These are phyloP conservation scores for Falco naumanni DNA, from an alignment of 2,797 vertebrate species.

Conservation along the genomic window DNA sequence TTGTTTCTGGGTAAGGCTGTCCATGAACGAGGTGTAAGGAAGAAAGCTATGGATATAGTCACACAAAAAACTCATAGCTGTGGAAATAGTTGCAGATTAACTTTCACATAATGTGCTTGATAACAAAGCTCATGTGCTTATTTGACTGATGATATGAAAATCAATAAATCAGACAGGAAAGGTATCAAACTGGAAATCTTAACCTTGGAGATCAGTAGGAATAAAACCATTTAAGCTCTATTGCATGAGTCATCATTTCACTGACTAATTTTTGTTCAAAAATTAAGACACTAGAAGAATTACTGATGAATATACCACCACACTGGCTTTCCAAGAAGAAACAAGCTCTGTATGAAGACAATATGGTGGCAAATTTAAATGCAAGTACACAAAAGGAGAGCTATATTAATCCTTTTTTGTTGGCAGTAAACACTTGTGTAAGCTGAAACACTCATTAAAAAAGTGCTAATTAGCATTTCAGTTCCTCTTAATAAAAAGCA, in stretches of 20 bases:
- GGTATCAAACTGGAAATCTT: background rate
- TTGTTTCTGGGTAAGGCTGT: background rate
- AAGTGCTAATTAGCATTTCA: background rate
- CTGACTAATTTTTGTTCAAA: background rate
- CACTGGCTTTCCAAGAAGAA: conserved; percentile 12
- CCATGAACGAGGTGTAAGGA: background rate
- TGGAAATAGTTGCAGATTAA: background rate
- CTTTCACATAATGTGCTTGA: background rate
- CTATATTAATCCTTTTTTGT: background rate
- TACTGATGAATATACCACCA: background rate
- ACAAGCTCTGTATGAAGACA: background rate
- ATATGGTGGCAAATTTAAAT: background rate
- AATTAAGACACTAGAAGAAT: background rate
- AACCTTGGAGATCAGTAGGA: background rate
- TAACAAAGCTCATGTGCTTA: background rate
- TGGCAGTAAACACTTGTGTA: conserved; percentile 1
- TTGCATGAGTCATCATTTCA: background rate
- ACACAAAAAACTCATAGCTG: background rate
- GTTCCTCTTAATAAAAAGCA: conserved; percentile 17
- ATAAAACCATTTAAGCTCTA: background rate
- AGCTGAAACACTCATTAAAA: background rate
- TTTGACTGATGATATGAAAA: background rate
- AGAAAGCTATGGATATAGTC: background rate
- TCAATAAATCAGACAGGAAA: background rate
- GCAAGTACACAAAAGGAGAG: background rate